phyloP scores from a whole-genome alignment of 1,140 invertebrate species.

The Copidosoma floridanum region DNA sequence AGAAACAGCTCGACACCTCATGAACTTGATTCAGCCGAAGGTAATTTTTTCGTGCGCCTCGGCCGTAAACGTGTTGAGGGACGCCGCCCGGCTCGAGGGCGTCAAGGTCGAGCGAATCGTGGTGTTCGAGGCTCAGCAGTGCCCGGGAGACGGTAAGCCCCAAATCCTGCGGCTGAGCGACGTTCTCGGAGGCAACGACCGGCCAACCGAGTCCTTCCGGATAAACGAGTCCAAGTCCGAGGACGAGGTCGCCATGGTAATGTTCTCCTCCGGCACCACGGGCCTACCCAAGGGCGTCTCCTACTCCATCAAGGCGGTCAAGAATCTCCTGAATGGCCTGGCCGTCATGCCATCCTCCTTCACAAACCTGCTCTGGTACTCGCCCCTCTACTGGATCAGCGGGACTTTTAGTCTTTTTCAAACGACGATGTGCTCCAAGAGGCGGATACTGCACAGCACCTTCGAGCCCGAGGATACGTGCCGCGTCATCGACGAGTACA shows the following conservation, averaged over 20 bases:
- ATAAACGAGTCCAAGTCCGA: slow-evolving; percentile 13
- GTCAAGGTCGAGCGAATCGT: slow-evolving; percentile 32
- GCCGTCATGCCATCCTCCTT: background rate
- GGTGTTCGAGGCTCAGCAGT: slow-evolving; percentile 31
- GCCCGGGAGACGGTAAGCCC: slow-evolving; percentile 20
- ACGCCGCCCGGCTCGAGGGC: slow-evolving; percentile 25
- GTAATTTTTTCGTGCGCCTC: slow-evolving; percentile 39
- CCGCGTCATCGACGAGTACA: slow-evolving; percentile 33
- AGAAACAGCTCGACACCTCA: slow-evolving; percentile 27
- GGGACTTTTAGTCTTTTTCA: slow-evolving; percentile 10
- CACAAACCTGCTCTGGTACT: background rate
- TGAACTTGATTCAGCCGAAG: slow-evolving; percentile 41
- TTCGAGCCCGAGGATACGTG: slow-evolving; percentile 30
- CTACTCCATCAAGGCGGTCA: slow-evolving; percentile 26
- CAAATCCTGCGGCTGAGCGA: slow-evolving; percentile 14
- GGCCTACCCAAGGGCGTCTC: slow-evolving; percentile 35
- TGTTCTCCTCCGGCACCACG: slow-evolving; percentile 41
- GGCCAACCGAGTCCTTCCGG: no score
- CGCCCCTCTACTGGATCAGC: slow-evolving; percentile 28
- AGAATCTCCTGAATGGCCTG: background rate
- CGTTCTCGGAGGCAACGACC: background rate
- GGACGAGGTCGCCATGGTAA: slow-evolving; percentile 32
- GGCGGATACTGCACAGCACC: slow-evolving; percentile 20
- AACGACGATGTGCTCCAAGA: background rate
- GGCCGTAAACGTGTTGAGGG: slow-evolving; percentile 23